Evolutionary conservation across 2,888 invertebrate species (phyloP), one percentile per base, ranked within the genome.

Genomic region (Syrphus vitripennis): DNA sequence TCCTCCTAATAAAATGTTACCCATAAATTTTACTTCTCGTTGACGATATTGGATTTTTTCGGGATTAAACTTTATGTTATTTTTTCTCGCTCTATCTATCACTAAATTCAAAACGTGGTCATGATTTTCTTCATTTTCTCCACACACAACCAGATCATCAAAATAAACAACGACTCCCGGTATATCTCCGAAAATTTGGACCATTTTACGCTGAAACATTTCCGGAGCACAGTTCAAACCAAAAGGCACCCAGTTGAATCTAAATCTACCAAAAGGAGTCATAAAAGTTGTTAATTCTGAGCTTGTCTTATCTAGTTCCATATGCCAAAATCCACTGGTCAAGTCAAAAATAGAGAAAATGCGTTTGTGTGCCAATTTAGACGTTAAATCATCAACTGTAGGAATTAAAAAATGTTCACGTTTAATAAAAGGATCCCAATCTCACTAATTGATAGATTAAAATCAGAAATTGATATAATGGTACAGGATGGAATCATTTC

Each of bases 121-220:
- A 87, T 88, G 88, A 77, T 76, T 87, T 40, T 71, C 72, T 53
- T 78, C 48, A 72, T 24, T 21, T 3, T 75, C 90, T 70, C 77
- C 77, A 26, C 21, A 90, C 88, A 9, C 90, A 74, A 29, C 26
- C 5, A 91, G 61, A 78, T 91, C 90, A 88, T 91, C 90, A 74
- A 90, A 90, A 80, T 91, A 91, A 5, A 91, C 79, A 12, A 89
- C 70, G 6, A 90, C 89, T 7, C 90, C 89, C n/a, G 89, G 88
- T 34, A 91, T 90, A 55, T 90, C 89, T 24, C 89, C 90, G 84
- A 90, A 91, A 21, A 89, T 87, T 26, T 78, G 82, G 26, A 88
- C 87, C 81, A 89, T 90, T 57, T 87, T 87, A 37, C 84, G 87
- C 75, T 91, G 90, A 87, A n/a, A n/a, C n/a, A n/a, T n/a, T n/a